Evolutionary conservation across 2,113 vertebrate species (phyloP), one percentile per base, ranked within the genome.

Genomic region (Vireo altiloquus): DNA sequence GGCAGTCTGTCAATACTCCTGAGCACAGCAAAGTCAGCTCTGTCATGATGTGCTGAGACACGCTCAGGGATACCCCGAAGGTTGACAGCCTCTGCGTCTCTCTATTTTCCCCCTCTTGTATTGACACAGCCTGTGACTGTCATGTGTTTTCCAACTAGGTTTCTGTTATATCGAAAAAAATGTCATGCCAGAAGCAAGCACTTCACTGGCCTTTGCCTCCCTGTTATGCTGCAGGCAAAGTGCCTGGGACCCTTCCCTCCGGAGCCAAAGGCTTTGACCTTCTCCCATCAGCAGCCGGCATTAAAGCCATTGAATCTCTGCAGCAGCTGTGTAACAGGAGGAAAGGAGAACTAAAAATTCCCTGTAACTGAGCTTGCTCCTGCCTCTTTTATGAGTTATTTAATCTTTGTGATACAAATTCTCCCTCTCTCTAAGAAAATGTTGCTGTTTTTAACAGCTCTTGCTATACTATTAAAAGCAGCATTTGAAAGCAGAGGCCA

Each of bases 61-160:
- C 7, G 13, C 16, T 23, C 16, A 47, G 42, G 11, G 13, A 60
- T 23, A 59, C 10, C 46, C 7, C 1, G 2, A 1, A 18, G 9
- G 16, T 25, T 0, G 0, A 37, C 46, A 89, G 30, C 15, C 12
- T 47, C 77, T 4, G 1, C 0, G 2, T 23, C 17, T 69, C 74
- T 86, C 56, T 44, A 1, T 59, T 81, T 56, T 3, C 3, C 10
- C 20, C 14, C 2, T 8, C 18, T 57, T 56, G 12, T 53, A 56
- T 64, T 56, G 87, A 69, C 39, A 46, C 0, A 4, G 17, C 22
- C 31, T 53, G 15, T 33, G 35, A 87, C 46, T 31, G 13, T 30
- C n/a, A 27, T 5, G 35, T 83, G n/a, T 56, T 94, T 94, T 70
- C 18, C 60, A 47, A 0, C 22, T 19, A 22, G 33, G 21, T 65